phyloP scores from a whole-genome alignment of 1,140 invertebrate genomes.

The Zaprionus vittiger region DNA sequence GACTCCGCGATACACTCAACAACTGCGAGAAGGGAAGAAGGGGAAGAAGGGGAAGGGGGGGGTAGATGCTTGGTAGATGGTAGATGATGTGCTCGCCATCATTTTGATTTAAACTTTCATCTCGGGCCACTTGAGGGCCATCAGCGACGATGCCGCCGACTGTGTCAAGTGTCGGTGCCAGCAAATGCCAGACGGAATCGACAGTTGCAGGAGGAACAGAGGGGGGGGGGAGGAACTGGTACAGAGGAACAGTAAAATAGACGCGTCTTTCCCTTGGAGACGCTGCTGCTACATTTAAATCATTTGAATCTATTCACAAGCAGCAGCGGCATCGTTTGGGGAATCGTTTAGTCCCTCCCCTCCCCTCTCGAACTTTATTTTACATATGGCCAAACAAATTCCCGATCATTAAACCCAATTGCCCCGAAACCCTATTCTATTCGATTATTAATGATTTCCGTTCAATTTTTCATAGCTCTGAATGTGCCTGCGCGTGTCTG shows the following conservation, averaged over 20 bases:
- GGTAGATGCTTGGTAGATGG: not conserved
- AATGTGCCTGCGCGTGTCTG: constrained; percentile 2
- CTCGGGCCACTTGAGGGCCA: constrained; percentile 19
- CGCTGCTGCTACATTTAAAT: constrained; percentile 47
- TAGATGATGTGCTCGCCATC: constrained; percentile 21
- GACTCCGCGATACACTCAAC: not conserved
- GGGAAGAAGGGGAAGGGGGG: too few species aligned
- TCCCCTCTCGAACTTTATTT: constrained; percentile 23
- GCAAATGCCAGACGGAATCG: not conserved
- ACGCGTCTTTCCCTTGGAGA: constrained; percentile 20
- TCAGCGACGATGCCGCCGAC: constrained; percentile 43
- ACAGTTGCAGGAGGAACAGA: too few species aligned
- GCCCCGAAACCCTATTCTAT: constrained; percentile 47
- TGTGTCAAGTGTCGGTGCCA: constrained; percentile 45
- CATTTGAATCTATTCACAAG: constrained; percentile 24
- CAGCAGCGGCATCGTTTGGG: constrained; percentile 2
- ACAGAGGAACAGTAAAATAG: not conserved
- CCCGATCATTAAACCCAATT: constrained; percentile 71
- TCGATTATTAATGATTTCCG: constrained; percentile 81
- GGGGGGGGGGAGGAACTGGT: too few species aligned
- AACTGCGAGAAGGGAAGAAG: not conserved
- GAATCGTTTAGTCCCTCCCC: constrained; percentile 37
- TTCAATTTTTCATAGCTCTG: constrained; percentile 77
- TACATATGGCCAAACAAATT: constrained; percentile 53
- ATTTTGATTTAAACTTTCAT: constrained; percentile 49